Evolutionary conservation across 2,888 invertebrate genomes (phyloP).

Genomic region (Miltochrista miniata): DNA sequence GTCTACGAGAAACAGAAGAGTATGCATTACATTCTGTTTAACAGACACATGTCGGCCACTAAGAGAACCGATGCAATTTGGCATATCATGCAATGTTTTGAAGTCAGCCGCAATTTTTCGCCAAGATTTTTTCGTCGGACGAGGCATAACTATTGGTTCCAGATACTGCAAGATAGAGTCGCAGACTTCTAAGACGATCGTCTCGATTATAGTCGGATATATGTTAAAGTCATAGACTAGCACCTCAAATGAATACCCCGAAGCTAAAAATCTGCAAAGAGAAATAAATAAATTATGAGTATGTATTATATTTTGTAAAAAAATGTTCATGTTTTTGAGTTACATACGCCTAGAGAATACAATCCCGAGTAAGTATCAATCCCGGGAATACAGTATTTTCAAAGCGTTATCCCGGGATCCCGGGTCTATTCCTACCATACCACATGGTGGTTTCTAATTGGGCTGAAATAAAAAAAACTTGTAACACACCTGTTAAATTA

Average conservation of each 20-base stretch:
- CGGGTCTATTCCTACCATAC: too few relatives aligned
- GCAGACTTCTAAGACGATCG: not conserved
- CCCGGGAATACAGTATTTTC: too few relatives aligned
- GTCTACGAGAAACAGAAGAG: not conserved
- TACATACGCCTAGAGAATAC: too few relatives aligned
- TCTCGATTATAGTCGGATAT: not conserved
- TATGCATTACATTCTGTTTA: not conserved
- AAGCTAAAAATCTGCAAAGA: not conserved
- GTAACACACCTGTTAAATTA: too few relatives aligned
- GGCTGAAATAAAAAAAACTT: too few relatives aligned
- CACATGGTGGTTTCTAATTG: too few relatives aligned
- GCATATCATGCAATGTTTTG: not conserved
- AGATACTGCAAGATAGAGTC: not conserved
- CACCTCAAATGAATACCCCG: not conserved
- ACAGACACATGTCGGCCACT: conserved; percentile 1
- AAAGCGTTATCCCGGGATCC: too few relatives aligned
- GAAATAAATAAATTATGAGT: not conserved
- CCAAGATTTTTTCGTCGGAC: not conserved
- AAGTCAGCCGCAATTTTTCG: not conserved
- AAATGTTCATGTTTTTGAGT: too few relatives aligned
- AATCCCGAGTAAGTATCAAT: too few relatives aligned
- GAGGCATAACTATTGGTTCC: not conserved
- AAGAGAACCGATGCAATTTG: not conserved
- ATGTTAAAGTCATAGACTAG: not conserved
- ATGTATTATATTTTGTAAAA: too few relatives aligned